Evolutionary conservation across 2,888 invertebrate genomes (phyloP).

Genomic region (Drosophila neonasuta): DNA sequence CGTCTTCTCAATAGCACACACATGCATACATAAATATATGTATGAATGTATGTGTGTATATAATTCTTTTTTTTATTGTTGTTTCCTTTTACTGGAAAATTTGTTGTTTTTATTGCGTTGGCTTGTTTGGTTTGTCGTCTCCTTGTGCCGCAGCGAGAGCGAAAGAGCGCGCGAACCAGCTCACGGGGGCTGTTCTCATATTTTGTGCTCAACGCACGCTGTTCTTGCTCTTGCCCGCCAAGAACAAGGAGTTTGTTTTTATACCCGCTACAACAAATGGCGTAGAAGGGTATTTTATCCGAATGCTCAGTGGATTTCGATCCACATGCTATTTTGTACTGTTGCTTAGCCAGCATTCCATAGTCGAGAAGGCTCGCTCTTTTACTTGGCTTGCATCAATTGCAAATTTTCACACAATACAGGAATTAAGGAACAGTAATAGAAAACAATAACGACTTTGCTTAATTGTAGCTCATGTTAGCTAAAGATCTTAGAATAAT

Average conservation of each 20-base stretch:
- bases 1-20: conserved; percentile 33
- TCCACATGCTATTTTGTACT: too few relatives aligned
- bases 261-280: background rate
- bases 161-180: conserved; percentile 4
- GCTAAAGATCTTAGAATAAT: background rate
- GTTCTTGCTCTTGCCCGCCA: conserved; percentile 16
- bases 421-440: background rate
- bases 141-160: conserved; percentile 7
- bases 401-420: conserved; percentile 21
- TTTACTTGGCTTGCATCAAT: conserved; percentile 19
- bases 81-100: conserved; percentile 59
- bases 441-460: background rate
- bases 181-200: conserved; percentile 27
- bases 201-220: conserved; percentile 12
- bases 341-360: background rate
- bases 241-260: conserved; percentile 40
- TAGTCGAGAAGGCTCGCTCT: background rate
- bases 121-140: conserved; percentile 36
- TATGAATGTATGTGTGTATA: background rate
- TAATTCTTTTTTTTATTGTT: conserved; percentile 51
- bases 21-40: conserved; percentile 7
- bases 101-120: conserved; percentile 63
- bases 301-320: too few relatives aligned
- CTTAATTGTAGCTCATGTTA: background rate
- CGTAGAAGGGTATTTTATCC: background rate